Evolutionary conservation across 2,113 vertebrate species (phyloP).

Genomic region (Paedocypris sp.): DNA sequence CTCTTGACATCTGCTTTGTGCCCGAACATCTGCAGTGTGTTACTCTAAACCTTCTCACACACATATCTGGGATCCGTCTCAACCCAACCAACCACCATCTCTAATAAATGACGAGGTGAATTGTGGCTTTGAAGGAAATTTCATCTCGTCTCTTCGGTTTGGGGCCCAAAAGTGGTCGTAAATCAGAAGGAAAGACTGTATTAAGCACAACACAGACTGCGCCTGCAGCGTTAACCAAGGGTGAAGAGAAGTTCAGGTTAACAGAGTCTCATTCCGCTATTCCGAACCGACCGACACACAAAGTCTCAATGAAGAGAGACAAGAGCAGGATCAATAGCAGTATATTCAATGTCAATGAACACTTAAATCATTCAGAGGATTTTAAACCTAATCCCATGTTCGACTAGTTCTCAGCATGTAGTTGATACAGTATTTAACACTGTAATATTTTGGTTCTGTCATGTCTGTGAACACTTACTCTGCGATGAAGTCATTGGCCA

Average conservation of each 20-base stretch:
- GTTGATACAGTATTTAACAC: constrained; percentile 15
- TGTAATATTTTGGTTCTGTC: constrained; percentile 32
- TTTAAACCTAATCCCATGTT: neutral
- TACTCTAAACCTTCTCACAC: constrained; percentile 6
- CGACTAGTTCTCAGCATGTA: neutral
- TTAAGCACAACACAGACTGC: constrained; percentile 16
- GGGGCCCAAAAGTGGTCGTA: constrained; percentile 10
- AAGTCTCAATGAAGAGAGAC: neutral
- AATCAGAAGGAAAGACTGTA: constrained; percentile 16
- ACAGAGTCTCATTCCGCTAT: neutral
- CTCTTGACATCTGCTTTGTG: constrained; percentile 24
- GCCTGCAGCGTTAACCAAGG: neutral
- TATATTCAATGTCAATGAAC: neutral
- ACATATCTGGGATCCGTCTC: neutral
- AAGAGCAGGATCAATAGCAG: neutral
- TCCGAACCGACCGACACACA: neutral
- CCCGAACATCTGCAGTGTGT: constrained; percentile 29
- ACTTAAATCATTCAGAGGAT: constrained; percentile 6
- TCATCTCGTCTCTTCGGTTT: constrained; percentile 13
- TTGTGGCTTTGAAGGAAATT: constrained; percentile 21
- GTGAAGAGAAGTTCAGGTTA: constrained; percentile 10
- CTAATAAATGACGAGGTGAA: constrained; percentile 20
- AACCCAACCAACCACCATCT: neutral
- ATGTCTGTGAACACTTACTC: constrained; percentile 23
- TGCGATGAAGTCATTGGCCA: too few relatives aligned